Percentiles rank a stretch among this genome's conserved stretches.
Evolutionary conservation across 2,797 vertebrate genomes (phyloP).

Genomic region (Malurus splendens): DNA sequence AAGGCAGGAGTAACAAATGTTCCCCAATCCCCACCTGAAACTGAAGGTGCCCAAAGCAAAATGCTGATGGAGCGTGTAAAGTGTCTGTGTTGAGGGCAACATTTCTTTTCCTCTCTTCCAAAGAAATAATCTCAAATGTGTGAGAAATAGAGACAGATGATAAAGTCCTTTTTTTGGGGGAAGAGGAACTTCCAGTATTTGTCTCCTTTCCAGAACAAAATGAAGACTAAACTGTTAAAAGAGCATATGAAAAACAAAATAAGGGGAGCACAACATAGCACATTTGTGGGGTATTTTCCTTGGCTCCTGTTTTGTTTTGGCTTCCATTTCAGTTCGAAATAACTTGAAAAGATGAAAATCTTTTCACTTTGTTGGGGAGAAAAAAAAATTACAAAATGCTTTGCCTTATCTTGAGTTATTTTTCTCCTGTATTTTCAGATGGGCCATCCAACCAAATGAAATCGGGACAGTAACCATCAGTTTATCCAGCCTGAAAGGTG

Average conservation of each 20-base stretch:
- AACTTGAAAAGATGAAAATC: not conserved
- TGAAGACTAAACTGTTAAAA: not conserved
- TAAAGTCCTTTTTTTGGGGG: not conserved
- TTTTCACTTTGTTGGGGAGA: not conserved
- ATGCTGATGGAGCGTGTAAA: not conserved
- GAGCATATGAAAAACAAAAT: not conserved
- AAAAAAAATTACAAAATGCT: not conserved
- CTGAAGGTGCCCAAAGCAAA: not conserved
- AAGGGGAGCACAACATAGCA: not conserved
- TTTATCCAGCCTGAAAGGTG: not conserved
- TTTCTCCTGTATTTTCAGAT: not conserved
- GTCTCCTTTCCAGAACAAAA: not conserved
- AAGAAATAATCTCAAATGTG: not conserved
- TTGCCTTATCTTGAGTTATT: not conserved
- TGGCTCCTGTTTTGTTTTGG: constrained; percentile 21
- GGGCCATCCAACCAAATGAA: not conserved
- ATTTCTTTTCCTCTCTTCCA: not conserved
- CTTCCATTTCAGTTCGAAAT: not conserved
- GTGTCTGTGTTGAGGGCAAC: not conserved
- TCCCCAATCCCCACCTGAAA: not conserved
- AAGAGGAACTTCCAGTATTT: not conserved
- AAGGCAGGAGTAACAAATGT: not conserved
- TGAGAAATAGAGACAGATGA: not conserved
- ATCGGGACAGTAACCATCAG: not conserved
- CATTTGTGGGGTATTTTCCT: not conserved